Conservation (phyloP, 2,888 invertebrate species). For the Pogonocherus hispidulus region DNA sequence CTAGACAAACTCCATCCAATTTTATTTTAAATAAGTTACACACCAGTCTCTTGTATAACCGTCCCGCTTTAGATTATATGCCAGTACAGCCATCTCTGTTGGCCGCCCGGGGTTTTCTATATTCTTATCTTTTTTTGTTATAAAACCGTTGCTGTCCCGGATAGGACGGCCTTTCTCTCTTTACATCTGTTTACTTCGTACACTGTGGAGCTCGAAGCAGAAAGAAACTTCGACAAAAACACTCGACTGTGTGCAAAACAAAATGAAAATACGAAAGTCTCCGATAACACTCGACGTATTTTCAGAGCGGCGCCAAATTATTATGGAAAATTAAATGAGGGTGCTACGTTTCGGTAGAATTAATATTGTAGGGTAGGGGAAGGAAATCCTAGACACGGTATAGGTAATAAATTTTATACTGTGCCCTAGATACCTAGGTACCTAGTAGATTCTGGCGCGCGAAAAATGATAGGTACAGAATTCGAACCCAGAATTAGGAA, state of each 20-base stretch:
- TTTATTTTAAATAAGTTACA: conserved; percentile 19
- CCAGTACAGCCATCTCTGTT: conserved; percentile 33
- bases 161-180: conserved; percentile 36
- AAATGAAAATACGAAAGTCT: conserved; percentile 54
- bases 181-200: conserved; percentile 41
- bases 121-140: conserved; percentile 30
- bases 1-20: conserved; percentile 33
- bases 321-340: conserved; percentile 46
- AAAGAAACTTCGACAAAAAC: conserved; percentile 44
- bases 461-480: neutral
- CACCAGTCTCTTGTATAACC: conserved; percentile 19
- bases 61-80: conserved; percentile 35
- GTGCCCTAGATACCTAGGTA: too few relatives aligned
- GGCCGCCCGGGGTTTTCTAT: conserved; percentile 12
- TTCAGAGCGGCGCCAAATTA: conserved; percentile 51
- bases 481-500: too few relatives aligned
- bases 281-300: conserved; percentile 52
- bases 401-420: neutral
- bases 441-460: too few relatives aligned
- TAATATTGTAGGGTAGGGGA: conserved; percentile 6
- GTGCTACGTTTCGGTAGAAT: conserved; percentile 32
- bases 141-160: conserved; percentile 35
- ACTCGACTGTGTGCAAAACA: conserved; percentile 45
- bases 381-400: neutral
- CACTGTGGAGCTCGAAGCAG: conserved; percentile 37